A percentile compares a stretch with the other conserved stretches of the same genome.
Conservation (phyloP, 2,113 vertebrate species). For the Tenebrosternarchus preto region DNA sequence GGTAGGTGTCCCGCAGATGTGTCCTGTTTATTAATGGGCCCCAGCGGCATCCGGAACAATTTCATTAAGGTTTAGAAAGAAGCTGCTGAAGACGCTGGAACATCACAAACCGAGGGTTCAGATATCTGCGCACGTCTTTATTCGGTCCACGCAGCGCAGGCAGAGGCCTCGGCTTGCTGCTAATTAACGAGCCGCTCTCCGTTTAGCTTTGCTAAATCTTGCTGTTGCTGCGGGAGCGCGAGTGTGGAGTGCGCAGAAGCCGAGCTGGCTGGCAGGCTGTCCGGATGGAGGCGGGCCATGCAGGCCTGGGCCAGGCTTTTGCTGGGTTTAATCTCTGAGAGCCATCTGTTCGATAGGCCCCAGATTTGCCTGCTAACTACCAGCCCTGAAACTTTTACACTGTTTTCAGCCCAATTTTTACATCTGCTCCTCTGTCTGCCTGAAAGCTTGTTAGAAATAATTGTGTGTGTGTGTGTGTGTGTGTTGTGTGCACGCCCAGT, state of each 20-base stretch:
- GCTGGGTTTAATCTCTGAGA: conserved; percentile 63
- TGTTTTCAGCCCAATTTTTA: conserved; percentile 44
- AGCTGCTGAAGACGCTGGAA: conserved; percentile 36
- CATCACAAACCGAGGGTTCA: background rate
- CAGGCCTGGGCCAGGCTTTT: conserved; percentile 56
- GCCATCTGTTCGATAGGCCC: conserved; percentile 68
- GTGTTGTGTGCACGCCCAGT: too few species aligned
- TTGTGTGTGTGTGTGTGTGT: conserved; percentile 7
- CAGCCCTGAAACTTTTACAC: conserved; percentile 44
- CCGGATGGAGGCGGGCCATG: conserved; percentile 52
- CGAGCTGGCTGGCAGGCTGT: conserved; percentile 46
- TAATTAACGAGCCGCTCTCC: conserved; percentile 44
- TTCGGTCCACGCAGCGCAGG: conserved; percentile 16
- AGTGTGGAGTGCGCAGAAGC: conserved; percentile 54
- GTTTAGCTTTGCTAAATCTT: conserved; percentile 54
- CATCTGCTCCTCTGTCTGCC: conserved; percentile 50
- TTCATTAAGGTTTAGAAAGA: conserved; percentile 22
- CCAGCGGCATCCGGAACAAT: conserved; percentile 1
- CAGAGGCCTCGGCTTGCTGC: conserved; percentile 9
- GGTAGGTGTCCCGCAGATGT: conserved; percentile 14
- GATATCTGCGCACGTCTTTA: conserved; percentile 48
- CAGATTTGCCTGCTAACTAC: conserved; percentile 41
- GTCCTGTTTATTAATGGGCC: conserved; percentile 12
- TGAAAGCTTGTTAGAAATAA: conserved; percentile 12
- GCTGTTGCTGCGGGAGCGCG: conserved; percentile 53